These are phyloP conservation scores for Temnothorax nylanderi DNA, from an alignment of 1,140 invertebrate species.

Conservation along the genomic window DNA sequence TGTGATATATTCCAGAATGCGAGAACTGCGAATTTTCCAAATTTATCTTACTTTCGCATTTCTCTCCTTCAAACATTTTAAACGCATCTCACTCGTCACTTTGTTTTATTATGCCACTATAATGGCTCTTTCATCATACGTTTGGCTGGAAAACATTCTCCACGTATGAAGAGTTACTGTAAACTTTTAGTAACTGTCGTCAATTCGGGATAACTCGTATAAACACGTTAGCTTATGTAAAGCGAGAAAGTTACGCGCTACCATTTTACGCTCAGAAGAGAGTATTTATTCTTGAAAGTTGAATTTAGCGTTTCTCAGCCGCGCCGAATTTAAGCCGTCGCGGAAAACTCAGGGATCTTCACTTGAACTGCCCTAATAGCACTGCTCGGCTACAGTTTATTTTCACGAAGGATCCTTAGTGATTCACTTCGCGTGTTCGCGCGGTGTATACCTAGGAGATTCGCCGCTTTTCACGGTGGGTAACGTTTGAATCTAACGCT, in stretches of 20 bases:
- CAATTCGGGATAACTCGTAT: not conserved
- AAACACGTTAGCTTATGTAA: not conserved
- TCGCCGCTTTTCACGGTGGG: conserved; percentile 33
- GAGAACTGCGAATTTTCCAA: not conserved
- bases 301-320: not conserved
- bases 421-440: not conserved
- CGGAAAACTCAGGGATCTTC: not conserved
- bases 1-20: too few relatives aligned
- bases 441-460: not conserved
- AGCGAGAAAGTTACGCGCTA: not conserved
- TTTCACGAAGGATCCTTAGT: not conserved
- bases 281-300: not conserved
- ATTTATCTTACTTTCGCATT: not conserved
- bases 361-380: not conserved
- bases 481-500: conserved; percentile 72
- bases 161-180: not conserved
- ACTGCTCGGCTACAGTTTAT: not conserved
- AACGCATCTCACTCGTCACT: not conserved
- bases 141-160: not conserved
- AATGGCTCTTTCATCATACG: not conserved
- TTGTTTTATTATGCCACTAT: not conserved
- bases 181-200: conserved; percentile 9
- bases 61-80: not conserved
- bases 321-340: not conserved
- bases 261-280: not conserved